Evolutionary conservation across 2,888 invertebrate species (phyloP), one percentile per base, ranked within the genome.

Genomic region (Meliscaeva auricollis): DNA sequence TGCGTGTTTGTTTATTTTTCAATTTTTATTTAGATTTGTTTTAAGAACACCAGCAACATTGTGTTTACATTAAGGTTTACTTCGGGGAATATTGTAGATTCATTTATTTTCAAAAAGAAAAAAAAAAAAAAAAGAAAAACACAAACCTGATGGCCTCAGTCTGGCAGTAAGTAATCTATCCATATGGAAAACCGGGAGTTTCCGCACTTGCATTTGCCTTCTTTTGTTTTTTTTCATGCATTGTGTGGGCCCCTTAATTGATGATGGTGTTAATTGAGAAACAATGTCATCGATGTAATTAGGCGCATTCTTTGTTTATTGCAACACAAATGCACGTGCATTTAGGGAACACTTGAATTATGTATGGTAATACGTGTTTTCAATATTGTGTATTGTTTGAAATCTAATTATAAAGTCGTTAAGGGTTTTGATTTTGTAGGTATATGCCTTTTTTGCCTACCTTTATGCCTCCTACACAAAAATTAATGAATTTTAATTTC

Each of bases 321-420:
- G 64, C 64, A 46, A 17, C 32, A 9, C 30, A 1, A 58, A 56
- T 82, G 52, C 82, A 72, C 78, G 69, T 79, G 74, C 56, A 70
- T 38, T 56, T 58, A 17, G 46, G 11, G 35, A 15, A 11, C 60
- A 50, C 11, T 74, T 17, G 38, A 44, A 58, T 44, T 76, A 64
- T 9, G 41, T 22, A 46, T 13, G 13, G 5, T 38, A 3, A 38
- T 38, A 38, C 26, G 26, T 26, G 26, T 26, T 38, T 38, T 9
- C 38, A 3, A 17, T 46, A 15, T 15, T 32, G 7, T 26, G 41
- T 30, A 35, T 41, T 38, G 38, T 58, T 72, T 15, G 38, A 30
- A 74, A 64, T 83, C 64, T 74, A 74, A 83, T 83, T 83, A 83
- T 74, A 74, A 83, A 83, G 64, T 79, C 73, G 32, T 83, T 83